Base-by-base conservation (phyloP, 2,888 invertebrate species). In the Heliconius erato region DNA sequence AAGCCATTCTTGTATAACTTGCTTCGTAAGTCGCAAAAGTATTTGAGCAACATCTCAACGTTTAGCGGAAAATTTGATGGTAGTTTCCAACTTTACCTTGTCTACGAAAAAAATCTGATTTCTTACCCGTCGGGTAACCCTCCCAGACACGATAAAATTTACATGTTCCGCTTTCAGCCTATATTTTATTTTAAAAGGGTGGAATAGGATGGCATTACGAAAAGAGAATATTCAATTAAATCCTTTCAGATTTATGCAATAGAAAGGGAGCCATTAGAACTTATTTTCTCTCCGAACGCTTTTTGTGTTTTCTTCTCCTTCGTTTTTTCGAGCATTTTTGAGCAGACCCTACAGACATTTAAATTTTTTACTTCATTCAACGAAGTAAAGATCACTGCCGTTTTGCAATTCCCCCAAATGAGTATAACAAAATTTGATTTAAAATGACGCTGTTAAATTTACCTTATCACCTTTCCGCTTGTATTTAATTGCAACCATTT, bases 171-270 rank as follows among this genome's bases (percentile, higher is more conserved):
- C 91, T 93, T 92, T 91, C 91, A 90, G 92, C 91, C 92, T 94
- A 91, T 94, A 95, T 94, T 95, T 95, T 95, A 93, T 94, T 95
- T 94, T 94, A 94, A 87, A 95, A 93, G 95, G 95, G 94, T 94
- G 92, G 93, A 95, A 92, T 94, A 94, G 94, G 93, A 92, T 90
- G 91, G 91, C 89, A 92, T 94, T 94, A 93, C 94, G 93, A 92
- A 94, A 94, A 94, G 91, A 92, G 95, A 95, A 95, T 95, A 95
- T 95, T 95, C 94, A 95, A 95, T 95, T 94, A 94, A 92, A 93
- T 92, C 89, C 90, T 91, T 91, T 91, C 91, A 92, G 93, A 94
- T 95, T 94, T 92, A 92, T 94, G 91, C 89, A 88, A 89, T 87
- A 85, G 88, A 86, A 82, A 88, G 87, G 88, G 87, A 86, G 88